phyloP scores from a whole-genome alignment of 2,113 vertebrate genomes.

The Junco hyemalis region DNA sequence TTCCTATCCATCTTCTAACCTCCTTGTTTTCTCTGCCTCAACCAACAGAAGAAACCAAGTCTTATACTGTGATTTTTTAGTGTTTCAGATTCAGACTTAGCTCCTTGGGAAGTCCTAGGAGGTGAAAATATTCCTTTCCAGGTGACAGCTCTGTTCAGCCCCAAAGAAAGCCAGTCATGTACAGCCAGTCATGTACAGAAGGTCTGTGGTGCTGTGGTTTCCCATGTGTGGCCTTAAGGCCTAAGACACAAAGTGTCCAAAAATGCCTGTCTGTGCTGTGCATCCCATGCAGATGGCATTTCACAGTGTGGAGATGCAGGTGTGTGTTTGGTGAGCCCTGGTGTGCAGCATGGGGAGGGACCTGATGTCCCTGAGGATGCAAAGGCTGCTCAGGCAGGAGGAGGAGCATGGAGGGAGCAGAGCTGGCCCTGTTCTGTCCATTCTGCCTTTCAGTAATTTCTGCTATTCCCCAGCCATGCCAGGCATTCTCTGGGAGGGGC shows the following conservation, averaged over 20 bases:
- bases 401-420: neutral
- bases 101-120: neutral
- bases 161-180: neutral
- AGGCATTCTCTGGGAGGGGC: neutral
- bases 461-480: neutral
- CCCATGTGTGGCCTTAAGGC: neutral
- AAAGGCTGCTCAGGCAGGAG: neutral
- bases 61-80: neutral
- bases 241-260: neutral
- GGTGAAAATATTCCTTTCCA: neutral
- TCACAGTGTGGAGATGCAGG: neutral
- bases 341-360: neutral
- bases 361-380: neutral
- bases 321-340: neutral
- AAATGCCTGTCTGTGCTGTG: neutral
- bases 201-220: neutral
- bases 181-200: neutral
- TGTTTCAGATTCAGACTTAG: neutral
- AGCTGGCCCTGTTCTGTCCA: neutral
- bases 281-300: neutral
- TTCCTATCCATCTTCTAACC: neutral
- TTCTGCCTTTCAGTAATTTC: neutral
- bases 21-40: neutral
- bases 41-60: neutral
- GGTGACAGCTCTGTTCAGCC: neutral